Evolutionary conservation across 2,797 vertebrate species (phyloP), one percentile per base, ranked within the genome.

Genomic region (Okamejei kenojei): DNA sequence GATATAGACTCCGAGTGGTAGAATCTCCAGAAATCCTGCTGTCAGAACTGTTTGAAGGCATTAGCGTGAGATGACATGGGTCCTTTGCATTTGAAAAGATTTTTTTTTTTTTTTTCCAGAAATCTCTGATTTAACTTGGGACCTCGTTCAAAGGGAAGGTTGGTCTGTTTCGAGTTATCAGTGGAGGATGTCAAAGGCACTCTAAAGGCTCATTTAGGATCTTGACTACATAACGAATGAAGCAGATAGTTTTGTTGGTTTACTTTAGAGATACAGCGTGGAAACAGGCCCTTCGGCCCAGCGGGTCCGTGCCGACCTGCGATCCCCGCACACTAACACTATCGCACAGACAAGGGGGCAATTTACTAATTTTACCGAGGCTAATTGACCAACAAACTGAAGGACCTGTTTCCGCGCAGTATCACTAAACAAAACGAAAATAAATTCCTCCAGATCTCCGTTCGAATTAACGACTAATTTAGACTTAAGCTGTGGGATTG

Each of bases 41-140:
- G 84, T 88, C 84, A 68, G 68, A 35, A 88, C 63, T 68, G 84
- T 32, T 88, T 88, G 84, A 88, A 68, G 32, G 32, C 32, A 88
- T 88, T 88, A 88, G 84, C n/a, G 84, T 88, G 84, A 65, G 61
- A 88, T 68, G 63, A 15, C n/a, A 88, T 7, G 6, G n/a, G n/a
- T 35, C 29, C 63, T 88, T 88, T 88, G 84, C 29, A 88, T 68
- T 35, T 88, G 84, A 88, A 88, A 65, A 88, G 84, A 32, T 8
- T 65, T 32, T 32, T 61, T 65, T 35, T n/a, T n/a, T n/a, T n/a
- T 86, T 63, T 88, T 65, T 21, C 71, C 71, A 32, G 84, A 68
- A 88, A 68, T 32, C 84, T 35, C 84, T 68, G 61, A 35, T 32
- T 88, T 88, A 88, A 88, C 63, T 88, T 88, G 65, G 32, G 61